Conservation (phyloP, 2,797 vertebrate genomes). For the Neosilurus mollespiculum region DNA sequence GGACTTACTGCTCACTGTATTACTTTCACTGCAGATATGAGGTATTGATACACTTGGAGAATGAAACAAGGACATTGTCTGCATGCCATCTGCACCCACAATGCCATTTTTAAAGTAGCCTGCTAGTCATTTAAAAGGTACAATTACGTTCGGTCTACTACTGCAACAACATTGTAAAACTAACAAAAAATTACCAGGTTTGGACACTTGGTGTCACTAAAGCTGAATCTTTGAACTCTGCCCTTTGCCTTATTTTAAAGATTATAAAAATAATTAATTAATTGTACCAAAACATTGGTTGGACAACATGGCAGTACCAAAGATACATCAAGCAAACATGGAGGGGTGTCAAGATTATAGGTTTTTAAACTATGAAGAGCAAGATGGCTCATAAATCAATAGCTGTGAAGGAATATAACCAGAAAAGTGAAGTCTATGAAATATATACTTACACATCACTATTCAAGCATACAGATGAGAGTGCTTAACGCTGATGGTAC, state of each 20-base stretch:
- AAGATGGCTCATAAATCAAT: neutral
- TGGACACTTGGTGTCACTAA: conserved; percentile 17
- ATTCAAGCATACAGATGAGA: neutral
- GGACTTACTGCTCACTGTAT: neutral
- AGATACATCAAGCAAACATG: neutral
- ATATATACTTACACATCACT: neutral
- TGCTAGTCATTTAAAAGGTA: neutral
- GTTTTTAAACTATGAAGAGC: neutral
- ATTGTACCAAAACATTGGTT: neutral
- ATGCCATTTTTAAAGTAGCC: neutral
- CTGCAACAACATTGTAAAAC: neutral
- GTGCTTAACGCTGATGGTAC: neutral
- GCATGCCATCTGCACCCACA: neutral
- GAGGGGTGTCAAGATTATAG: neutral
- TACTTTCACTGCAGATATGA: conserved; percentile 5
- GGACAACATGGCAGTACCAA: neutral
- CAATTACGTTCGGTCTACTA: neutral
- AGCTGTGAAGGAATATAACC: neutral
- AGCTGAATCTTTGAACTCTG: neutral
- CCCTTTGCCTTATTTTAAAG: neutral
- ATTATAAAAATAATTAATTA: neutral
- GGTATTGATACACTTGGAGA: conserved; percentile 9
- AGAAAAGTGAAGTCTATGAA: neutral
- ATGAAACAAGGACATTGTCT: neutral
- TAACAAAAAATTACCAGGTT: neutral